phyloP scores from a whole-genome alignment of 2,797 vertebrate species.

The Syndactyla subalaris region DNA sequence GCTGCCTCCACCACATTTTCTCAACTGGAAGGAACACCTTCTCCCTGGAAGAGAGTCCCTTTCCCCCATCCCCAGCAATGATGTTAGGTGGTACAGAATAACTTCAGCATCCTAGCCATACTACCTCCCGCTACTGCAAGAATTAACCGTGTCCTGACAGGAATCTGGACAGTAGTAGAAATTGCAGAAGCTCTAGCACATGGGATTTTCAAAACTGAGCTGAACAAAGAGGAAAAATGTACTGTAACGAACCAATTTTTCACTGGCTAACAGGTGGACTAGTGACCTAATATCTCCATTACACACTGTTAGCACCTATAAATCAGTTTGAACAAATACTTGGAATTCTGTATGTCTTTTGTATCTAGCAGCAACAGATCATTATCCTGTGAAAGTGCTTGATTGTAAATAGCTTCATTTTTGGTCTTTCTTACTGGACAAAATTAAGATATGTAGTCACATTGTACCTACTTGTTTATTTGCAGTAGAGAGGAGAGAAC shows the following conservation, averaged over 20 bases:
- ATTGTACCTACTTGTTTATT: neutral
- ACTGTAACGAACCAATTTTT: neutral
- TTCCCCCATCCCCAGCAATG: neutral
- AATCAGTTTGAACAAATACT: constrained; percentile 1
- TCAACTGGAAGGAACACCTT: neutral
- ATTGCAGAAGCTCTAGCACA: neutral
- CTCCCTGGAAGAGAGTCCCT: neutral
- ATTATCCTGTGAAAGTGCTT: constrained; percentile 3
- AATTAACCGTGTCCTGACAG: neutral
- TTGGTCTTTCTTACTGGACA: neutral
- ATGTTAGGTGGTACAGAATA: neutral
- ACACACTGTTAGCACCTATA: neutral
- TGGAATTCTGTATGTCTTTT: neutral
- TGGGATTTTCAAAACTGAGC: neutral
- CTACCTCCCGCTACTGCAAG: neutral
- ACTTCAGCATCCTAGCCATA: neutral
- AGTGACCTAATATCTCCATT: neutral
- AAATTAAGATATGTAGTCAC: neutral
- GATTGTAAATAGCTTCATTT: neutral
- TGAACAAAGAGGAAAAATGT: neutral
- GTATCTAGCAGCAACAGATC: neutral
- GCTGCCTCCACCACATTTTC: neutral
- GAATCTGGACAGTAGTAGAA: neutral
- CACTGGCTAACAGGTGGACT: neutral
- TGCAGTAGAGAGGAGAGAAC: neutral